A percentile compares a stretch with the other conserved stretches of the same genome.
phyloP scores from a whole-genome alignment of 2,113 vertebrate species.

The Solea solea region DNA sequence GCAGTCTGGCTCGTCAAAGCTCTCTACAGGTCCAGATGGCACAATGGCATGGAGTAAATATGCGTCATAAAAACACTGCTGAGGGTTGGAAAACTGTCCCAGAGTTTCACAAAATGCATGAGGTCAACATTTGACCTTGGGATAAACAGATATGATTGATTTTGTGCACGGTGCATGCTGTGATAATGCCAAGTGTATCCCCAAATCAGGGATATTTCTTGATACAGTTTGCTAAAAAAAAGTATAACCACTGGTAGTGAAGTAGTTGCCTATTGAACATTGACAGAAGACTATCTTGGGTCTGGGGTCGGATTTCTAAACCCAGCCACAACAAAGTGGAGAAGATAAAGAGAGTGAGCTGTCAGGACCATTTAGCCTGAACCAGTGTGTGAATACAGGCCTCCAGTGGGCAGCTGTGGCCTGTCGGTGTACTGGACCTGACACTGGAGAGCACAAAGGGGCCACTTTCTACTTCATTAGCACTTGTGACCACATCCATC shows the following conservation, averaged over 20 bases:
- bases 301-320: slow-evolving; percentile 47
- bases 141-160: not conserved
- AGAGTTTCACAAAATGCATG: slow-evolving; percentile 7
- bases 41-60: slow-evolving; percentile 52
- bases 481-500: slow-evolving; percentile 67
- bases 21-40: slow-evolving; percentile 70
- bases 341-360: slow-evolving; percentile 47
- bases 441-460: slow-evolving; percentile 55
- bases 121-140: slow-evolving; percentile 33
- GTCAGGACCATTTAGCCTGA: slow-evolving; percentile 53
- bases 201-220: slow-evolving; percentile 20
- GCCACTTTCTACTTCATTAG: slow-evolving; percentile 71
- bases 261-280: not conserved
- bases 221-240: slow-evolving; percentile 4
- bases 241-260: not conserved
- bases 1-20: slow-evolving; percentile 46
- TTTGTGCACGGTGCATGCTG: not conserved
- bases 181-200: slow-evolving; percentile 2
- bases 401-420: slow-evolving; percentile 66
- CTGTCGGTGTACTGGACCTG: slow-evolving; percentile 52
- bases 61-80: slow-evolving; percentile 36
- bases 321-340: slow-evolving; percentile 46
- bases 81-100: slow-evolving; percentile 10
- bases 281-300: slow-evolving; percentile 1
- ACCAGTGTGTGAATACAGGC: slow-evolving; percentile 32